Evolutionary conservation across 1,140 invertebrate genomes (phyloP), one percentile per base, ranked within the genome.

Genomic region (Bombus difficillimus): DNA sequence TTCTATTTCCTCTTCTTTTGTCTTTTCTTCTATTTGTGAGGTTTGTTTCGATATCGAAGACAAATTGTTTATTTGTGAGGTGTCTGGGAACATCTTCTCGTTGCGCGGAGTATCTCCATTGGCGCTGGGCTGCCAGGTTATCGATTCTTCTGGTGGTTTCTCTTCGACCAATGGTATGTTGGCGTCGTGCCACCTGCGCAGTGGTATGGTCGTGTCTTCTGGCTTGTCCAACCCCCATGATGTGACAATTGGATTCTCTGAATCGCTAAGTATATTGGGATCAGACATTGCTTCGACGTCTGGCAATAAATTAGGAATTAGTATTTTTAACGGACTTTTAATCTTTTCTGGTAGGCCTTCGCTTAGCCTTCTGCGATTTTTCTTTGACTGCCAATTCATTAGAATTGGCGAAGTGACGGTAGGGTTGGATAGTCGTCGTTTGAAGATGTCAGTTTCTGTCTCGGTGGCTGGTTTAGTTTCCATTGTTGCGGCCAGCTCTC

Each of bases 151-250:
- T 5, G 15, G 43, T 15, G 73, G 47, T 3, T 59, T 53, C 25
- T 82, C 71, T n/a, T 74, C 81, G 1, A 86, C 34, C 62, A 90
- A 53, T 34, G 82, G 81, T 4, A 91, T 59, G 39, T 76, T 89
- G 2, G 64, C n/a, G 22, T 93, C 93, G 75, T 94, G 93, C 94
- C 94, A 94, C 72, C 92, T 92, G 73, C 90, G 93, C 71, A 94
- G 71, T 28, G 88, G 89, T 59, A 88, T 80, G 1, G 74, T 74
- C 1, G 71, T 43, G 25, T 90, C 81, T 5, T 87, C 68, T 1
- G 81, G 77, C 28, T 81, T 88, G 69, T 73, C 83, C 43, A 25
- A 41, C 39, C 88, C 64, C 88, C 88, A 89, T 0, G 47, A 28
- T 10, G 53, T 59, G 12, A 34, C 66, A 0, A n/a, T 83, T 66